Base-by-base conservation (phyloP, 2,113 vertebrate genomes). In the Takifugu bimaculatus region DNA sequence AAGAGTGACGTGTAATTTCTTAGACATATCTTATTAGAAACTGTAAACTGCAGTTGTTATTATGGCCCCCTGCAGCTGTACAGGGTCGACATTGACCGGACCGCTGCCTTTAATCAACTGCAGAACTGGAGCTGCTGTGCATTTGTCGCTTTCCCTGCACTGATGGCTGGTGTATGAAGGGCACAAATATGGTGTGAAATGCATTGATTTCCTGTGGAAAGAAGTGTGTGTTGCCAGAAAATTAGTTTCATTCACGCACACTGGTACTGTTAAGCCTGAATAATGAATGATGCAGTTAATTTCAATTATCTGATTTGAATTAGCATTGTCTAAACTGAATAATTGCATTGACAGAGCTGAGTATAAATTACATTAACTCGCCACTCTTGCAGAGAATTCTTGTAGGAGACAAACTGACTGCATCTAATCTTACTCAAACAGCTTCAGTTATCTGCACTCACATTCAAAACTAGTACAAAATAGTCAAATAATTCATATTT, bases 171-270 rank as follows among this genome's bases (percentile, higher is more conserved):
- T 68, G 57, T 20, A 42, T 67, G 60, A 65, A 70, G 20, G 60
- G 66, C 56, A 69, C 57, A 72, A 72, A 78, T 54, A 56, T 55
- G 39, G 47, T 47, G 50, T 68, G 55, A 68, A 78, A 74, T 68
- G 26, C 55, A 39, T 68, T 74, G 60, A 75, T 68, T 68, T 67
- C 32, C 48, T 25, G 20, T n/a, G 48, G 48, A 26, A 5, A 25
- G 48, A 20, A 5, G 6, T 2, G n/a, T 10, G 20, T n/a, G n/a
- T 50, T 15, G 7, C n/a, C 14, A 11, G 20, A 50, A 14, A 25
- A 9, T 50, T 6, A 50, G n/a, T n/a, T 50, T 50, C 7, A 48
- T 48, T 48, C 45, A 15, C 15, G 45, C 5, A 48, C 6, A 48
- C 5, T n/a, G 2, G 14, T 48, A 48, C 15, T 39, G 35, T 39